Conservation (phyloP, 2,113 vertebrate genomes). For the Saiga tatarica region DNA sequence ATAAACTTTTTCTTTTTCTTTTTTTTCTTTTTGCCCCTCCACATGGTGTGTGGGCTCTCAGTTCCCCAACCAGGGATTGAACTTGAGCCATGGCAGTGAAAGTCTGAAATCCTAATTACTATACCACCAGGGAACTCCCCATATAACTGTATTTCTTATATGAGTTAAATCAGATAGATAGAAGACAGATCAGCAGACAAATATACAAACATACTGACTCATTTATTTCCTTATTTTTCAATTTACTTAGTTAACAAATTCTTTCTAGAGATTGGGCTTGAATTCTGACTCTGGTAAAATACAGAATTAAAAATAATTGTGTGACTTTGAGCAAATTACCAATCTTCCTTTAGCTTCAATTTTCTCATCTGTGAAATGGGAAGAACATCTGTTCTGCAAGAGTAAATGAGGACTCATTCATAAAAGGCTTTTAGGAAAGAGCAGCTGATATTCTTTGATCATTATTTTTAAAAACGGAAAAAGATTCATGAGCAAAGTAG, state of each 20-base stretch:
- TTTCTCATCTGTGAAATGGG: neutral
- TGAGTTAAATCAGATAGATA: neutral
- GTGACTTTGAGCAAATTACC: neutral
- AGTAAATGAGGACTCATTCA: neutral
- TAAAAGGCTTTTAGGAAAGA: neutral
- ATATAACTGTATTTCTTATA: neutral
- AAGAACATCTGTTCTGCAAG: neutral
- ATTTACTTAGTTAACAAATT: neutral
- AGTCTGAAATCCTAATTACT: neutral
- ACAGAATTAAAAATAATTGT: neutral
- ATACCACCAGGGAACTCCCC: neutral
- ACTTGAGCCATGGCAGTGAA: neutral
- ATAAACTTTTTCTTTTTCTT: neutral
- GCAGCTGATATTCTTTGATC: neutral
- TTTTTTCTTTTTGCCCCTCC: neutral
- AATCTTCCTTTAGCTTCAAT: neutral
- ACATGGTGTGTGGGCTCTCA: neutral
- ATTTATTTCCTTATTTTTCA: neutral
- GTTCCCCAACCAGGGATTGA: neutral
- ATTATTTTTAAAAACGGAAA: constrained; percentile 11
- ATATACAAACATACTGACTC: neutral
- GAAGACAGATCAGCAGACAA: neutral
- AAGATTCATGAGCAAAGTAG: neutral
- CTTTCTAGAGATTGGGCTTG: neutral
- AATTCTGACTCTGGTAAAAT: neutral